phyloP scores from a whole-genome alignment of 2,113 vertebrate species.

The Benitochromis conjunctus region DNA sequence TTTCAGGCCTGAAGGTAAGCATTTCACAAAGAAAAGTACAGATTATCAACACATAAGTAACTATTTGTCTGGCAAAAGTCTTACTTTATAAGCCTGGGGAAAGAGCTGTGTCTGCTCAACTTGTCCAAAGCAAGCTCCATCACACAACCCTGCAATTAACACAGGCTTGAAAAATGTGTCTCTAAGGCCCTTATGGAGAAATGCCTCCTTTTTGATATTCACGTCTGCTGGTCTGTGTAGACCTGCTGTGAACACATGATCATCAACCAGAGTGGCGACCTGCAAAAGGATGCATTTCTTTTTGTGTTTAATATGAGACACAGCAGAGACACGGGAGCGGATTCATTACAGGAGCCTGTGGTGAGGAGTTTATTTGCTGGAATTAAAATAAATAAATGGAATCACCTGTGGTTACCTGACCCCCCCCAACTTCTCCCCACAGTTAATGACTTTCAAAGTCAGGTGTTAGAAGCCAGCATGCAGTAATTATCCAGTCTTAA shows the following conservation, averaged over 20 bases:
- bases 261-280: neutral
- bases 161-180: neutral
- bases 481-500: conserved; percentile 31
- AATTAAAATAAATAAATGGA: neutral
- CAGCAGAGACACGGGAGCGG: neutral
- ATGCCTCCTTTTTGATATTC: neutral
- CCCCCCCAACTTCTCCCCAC: neutral
- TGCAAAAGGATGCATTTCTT: neutral
- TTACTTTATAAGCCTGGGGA: neutral
- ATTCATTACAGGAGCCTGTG: neutral
- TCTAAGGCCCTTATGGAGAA: neutral
- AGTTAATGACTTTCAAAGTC: neutral
- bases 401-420: neutral
- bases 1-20: neutral
- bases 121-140: neutral
- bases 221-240: neutral
- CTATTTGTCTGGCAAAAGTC: neutral
- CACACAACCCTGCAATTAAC: neutral
- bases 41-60: neutral
- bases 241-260: neutral
- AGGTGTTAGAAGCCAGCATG: neutral
- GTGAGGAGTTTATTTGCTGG: neutral
- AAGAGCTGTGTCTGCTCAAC: neutral
- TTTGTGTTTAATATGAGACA: neutral
- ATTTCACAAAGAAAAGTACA: neutral